phyloP scores from a whole-genome alignment of 2,888 invertebrate genomes.

The Parelbella ahira region DNA sequence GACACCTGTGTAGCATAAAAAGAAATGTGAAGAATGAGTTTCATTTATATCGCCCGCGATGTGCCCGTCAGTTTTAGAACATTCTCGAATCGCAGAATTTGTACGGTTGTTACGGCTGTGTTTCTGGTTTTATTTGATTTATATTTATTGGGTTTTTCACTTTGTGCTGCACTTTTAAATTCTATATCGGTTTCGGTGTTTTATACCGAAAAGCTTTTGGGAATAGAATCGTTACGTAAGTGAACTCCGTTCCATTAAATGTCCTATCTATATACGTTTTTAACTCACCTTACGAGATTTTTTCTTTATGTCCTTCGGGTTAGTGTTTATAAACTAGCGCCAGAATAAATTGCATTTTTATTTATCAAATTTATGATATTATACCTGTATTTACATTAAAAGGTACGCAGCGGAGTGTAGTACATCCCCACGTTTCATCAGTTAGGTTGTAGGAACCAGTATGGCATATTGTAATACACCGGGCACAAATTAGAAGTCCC shows the following conservation, averaged over 20 bases:
- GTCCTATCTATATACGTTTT: no score
- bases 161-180: slow-evolving; percentile 14
- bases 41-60: slow-evolving; percentile 18
- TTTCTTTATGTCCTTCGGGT: no score
- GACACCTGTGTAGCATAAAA: slow-evolving; percentile 25
- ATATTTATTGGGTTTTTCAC: slow-evolving; percentile 9
- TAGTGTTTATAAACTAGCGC: no score
- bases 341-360: no score
- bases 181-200: slow-evolving; percentile 4
- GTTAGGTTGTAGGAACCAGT: no score
- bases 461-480: no score
- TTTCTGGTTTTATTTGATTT: slow-evolving; percentile 12
- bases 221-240: slow-evolving; percentile 1
- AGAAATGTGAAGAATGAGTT: slow-evolving; percentile 20
- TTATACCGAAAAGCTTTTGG: slow-evolving; percentile 11
- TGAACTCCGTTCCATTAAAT: background rate
- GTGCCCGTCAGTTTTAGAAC: slow-evolving; percentile 4
- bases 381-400: no score
- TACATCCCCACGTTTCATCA: no score
- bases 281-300: no score
- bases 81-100: slow-evolving; percentile 8
- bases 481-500: no score
- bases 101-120: slow-evolving; percentile 1
- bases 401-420: no score
- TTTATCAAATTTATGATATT: no score